phyloP scores from a whole-genome alignment of 2,888 invertebrate genomes.

The Nebria brevicollis region DNA sequence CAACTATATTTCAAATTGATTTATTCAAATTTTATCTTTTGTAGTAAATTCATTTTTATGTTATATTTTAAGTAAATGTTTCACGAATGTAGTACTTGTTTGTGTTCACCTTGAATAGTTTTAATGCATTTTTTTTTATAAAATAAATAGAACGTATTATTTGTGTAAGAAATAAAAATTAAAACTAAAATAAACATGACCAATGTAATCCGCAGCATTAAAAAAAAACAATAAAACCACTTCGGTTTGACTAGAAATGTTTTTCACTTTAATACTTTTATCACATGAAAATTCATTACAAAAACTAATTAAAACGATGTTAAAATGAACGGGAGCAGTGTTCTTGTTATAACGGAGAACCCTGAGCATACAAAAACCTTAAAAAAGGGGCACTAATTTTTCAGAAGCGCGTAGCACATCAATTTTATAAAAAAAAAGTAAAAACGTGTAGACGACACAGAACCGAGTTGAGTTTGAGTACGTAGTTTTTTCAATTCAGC shows the following conservation, averaged over 20 bases:
- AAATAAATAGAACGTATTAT: background rate
- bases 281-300: background rate
- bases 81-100: too few relatives aligned
- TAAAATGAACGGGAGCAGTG: background rate
- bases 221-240: background rate
- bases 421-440: background rate
- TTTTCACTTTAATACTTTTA: background rate
- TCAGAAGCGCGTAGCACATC: background rate
- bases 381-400: background rate
- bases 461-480: background rate
- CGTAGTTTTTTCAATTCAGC: background rate
- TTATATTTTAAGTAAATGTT: background rate
- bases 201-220: background rate
- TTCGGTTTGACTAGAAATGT: background rate
- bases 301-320: slow-evolving; percentile 1
- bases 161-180: background rate
- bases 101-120: too few relatives aligned
- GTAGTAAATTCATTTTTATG: background rate
- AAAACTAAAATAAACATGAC: background rate
- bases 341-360: background rate
- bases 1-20: background rate
- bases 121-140: too few relatives aligned
- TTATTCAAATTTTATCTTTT: background rate
- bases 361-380: background rate
- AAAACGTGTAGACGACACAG: background rate